These are phyloP conservation scores for Peromyscus leucopus DNA, from an alignment of 2,113 vertebrate species.

Conservation along the genomic window DNA sequence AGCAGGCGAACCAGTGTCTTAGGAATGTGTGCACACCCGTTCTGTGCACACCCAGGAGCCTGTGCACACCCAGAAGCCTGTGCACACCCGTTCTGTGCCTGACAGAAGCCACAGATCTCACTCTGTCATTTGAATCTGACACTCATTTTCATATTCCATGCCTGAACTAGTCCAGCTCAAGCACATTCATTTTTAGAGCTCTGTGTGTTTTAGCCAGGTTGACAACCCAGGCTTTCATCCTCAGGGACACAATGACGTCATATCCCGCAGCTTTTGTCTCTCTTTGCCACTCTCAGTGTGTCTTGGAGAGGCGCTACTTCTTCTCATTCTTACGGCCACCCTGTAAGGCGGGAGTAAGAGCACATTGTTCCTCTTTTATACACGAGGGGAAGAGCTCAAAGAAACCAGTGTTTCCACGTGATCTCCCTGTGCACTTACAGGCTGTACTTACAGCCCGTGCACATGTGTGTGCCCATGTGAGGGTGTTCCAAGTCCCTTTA, in stretches of 20 bases:
- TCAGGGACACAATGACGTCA: constrained; percentile 27
- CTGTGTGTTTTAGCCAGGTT: constrained; percentile 28
- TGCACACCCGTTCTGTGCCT: no score
- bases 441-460: not conserved
- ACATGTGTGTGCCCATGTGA: not conserved
- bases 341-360: not conserved
- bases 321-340: not conserved
- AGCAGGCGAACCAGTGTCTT: constrained; percentile 2
- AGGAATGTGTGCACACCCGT: not conserved
- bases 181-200: constrained; percentile 41
- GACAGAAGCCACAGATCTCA: not conserved
- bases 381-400: not conserved
- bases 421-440: not conserved
- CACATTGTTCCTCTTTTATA: not conserved
- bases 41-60: not conserved
- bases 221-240: not conserved
- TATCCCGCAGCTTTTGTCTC: not conserved
- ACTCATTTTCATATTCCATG: constrained; percentile 51
- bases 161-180: constrained; percentile 21
- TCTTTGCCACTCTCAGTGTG: not conserved
- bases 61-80: no score
- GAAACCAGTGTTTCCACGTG: not conserved
- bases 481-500: not conserved
- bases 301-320: constrained; percentile 38
- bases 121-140: constrained; percentile 58